Conservation (phyloP, 1,140 invertebrate genomes). For the Parasteatoda tepidariorum region DNA sequence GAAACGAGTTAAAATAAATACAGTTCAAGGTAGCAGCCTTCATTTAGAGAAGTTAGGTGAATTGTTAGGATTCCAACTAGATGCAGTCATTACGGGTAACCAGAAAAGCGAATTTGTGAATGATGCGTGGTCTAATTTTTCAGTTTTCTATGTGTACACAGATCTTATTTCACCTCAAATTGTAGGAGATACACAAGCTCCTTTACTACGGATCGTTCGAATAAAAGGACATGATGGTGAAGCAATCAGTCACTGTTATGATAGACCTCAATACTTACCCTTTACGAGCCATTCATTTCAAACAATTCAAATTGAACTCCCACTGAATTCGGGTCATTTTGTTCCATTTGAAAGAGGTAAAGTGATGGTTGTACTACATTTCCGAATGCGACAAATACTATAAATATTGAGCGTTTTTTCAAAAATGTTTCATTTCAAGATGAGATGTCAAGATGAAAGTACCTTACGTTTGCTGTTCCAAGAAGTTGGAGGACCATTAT, state of each 20-base stretch:
- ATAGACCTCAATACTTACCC: slow-evolving; percentile 16
- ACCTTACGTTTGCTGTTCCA: neutral
- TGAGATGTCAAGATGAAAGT: neutral
- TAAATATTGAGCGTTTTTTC: too few relatives aligned
- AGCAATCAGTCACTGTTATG: neutral
- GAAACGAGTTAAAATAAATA: slow-evolving; percentile 3
- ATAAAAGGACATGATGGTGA: slow-evolving; percentile 25
- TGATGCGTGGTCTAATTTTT: neutral
- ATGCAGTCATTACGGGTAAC: neutral
- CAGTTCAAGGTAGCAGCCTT: neutral
- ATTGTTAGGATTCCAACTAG: neutral
- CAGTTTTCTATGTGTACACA: neutral
- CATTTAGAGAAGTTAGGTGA: neutral
- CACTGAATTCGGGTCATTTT: neutral
- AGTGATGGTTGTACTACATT: slow-evolving; percentile 10
- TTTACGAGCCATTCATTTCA: neutral
- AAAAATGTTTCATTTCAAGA: neutral
- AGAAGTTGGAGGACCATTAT: slow-evolving; percentile 16
- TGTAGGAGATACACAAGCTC: slow-evolving; percentile 11
- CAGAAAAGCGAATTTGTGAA: neutral
- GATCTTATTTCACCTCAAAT: neutral
- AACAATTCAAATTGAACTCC: slow-evolving; percentile 10
- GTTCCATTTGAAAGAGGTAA: slow-evolving; percentile 33
- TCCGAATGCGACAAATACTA: too few relatives aligned
- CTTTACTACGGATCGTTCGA: neutral